Evolutionary conservation across 2,888 invertebrate species (phyloP).

Genomic region (Nebria salina): DNA sequence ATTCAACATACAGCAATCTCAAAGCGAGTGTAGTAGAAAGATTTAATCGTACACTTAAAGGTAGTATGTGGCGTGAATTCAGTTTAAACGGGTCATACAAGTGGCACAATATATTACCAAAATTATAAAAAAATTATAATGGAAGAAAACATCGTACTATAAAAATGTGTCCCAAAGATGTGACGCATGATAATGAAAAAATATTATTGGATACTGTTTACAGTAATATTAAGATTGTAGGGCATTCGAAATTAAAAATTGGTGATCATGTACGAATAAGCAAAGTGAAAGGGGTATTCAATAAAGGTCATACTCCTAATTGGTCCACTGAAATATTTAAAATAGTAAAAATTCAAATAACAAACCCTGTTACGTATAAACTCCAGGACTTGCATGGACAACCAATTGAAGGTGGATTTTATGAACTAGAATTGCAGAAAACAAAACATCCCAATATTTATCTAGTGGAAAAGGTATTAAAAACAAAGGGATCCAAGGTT

Average conservation of each 20-base stretch:
- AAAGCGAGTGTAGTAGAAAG: conserved; percentile 53
- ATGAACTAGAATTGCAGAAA: too few species aligned
- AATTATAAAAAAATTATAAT: conserved; percentile 31
- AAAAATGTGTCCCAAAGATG: conserved; percentile 54
- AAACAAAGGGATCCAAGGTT: too few species aligned
- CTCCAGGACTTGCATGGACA: too few species aligned
- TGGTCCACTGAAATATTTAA: too few species aligned
- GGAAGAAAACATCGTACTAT: conserved; percentile 53
- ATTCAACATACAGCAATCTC: conserved; percentile 49
- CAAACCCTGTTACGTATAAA: too few species aligned
- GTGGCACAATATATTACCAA: conserved; percentile 53
- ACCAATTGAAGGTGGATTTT: too few species aligned
- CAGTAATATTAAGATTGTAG: conserved; percentile 50
- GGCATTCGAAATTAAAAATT: conserved; percentile 50
- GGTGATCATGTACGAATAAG: conserved; percentile 36
- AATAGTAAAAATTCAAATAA: too few species aligned
- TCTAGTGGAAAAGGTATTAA: too few species aligned
- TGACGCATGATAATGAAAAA: conserved; percentile 53
- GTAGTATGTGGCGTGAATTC: conserved; percentile 52
- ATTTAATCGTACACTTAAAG: conserved; percentile 52
- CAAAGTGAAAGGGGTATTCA: too few species aligned
- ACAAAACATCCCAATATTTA: too few species aligned
- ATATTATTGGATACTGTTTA: conserved; percentile 49
- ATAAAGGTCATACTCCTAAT: too few species aligned
- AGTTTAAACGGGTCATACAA: conserved; percentile 52